phyloP scores from a whole-genome alignment of 2,797 vertebrate genomes.

The Mormyrus hasselquistii region DNA sequence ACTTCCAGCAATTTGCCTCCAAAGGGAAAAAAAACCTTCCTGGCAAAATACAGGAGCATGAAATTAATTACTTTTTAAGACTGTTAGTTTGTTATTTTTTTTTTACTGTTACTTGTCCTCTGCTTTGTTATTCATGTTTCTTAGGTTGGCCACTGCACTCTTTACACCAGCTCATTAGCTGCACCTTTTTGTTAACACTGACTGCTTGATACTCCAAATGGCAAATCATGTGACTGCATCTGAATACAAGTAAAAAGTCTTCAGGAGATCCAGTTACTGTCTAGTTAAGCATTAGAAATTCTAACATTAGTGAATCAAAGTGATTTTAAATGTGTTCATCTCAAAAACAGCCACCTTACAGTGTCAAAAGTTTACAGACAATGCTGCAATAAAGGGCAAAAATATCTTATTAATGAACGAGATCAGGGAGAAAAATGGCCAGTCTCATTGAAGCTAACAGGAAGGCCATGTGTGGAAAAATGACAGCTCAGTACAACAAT shows the following conservation, averaged over 20 bases:
- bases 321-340: not conserved
- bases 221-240: not conserved
- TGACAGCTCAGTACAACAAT: not conserved
- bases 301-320: not conserved
- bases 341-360: not conserved
- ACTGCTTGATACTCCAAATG: not conserved
- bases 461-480: not conserved
- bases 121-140: not conserved
- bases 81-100: not conserved
- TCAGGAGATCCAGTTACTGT: not conserved
- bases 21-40: not conserved
- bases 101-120: not conserved
- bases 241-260: not conserved
- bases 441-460: not conserved
- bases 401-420: not conserved
- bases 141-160: not conserved
- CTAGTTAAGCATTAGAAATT: not conserved
- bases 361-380: not conserved
- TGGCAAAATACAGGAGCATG: conserved; percentile 1
- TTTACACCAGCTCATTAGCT: not conserved
- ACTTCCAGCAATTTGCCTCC: conserved; percentile 1
- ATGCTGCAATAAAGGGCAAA: not conserved
- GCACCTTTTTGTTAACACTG: not conserved
- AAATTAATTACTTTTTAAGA: not conserved
- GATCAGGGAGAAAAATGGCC: not conserved